A percentile compares a stretch with the other conserved stretches of the same genome.
Evolutionary conservation across 2,888 invertebrate genomes (phyloP).

Genomic region (Salpingus planirostris): DNA sequence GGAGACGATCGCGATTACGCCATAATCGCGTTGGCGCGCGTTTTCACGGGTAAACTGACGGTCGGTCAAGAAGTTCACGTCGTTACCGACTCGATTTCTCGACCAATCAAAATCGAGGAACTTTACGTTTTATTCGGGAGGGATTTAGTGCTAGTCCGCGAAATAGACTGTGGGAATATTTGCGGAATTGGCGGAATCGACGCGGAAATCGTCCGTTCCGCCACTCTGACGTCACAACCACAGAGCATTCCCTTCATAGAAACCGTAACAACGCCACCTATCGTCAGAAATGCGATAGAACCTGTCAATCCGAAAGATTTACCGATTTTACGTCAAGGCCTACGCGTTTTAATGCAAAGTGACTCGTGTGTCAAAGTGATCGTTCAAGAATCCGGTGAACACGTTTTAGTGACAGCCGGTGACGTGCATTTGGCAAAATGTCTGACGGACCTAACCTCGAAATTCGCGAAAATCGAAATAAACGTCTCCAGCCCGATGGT

Average conservation of each 20-base stretch:
- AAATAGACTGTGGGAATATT: constrained; percentile 84
- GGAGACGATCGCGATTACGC: constrained; percentile 13
- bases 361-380: constrained; percentile 89
- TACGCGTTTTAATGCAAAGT: constrained; percentile 83
- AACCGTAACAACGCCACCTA: constrained; percentile 68
- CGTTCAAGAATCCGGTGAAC: constrained; percentile 90
- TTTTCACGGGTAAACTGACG: constrained; percentile 80
- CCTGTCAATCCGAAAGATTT: constrained; percentile 74
- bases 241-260: constrained; percentile 85
- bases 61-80: constrained; percentile 73
- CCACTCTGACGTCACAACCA: constrained; percentile 73
- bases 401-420: constrained; percentile 90
- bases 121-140: constrained; percentile 90
- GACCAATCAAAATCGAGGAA: constrained; percentile 55
- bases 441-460: constrained; percentile 75
- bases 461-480: constrained; percentile 79
- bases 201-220: constrained; percentile 77
- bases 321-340: constrained; percentile 60
- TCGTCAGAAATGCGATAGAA: constrained; percentile 89
- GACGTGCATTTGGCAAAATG: constrained; percentile 96
- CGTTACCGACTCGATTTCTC: constrained; percentile 68
- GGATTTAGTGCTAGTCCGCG: constrained; percentile 70
- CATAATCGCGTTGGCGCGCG: constrained; percentile 85
- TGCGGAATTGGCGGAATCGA: constrained; percentile 83
- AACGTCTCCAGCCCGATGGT: constrained; percentile 93